Percentiles rank a stretch among this genome's conserved stretches.
Evolutionary conservation across 2,797 vertebrate species (phyloP).

Genomic region (Melanotaenia pygmaea): DNA sequence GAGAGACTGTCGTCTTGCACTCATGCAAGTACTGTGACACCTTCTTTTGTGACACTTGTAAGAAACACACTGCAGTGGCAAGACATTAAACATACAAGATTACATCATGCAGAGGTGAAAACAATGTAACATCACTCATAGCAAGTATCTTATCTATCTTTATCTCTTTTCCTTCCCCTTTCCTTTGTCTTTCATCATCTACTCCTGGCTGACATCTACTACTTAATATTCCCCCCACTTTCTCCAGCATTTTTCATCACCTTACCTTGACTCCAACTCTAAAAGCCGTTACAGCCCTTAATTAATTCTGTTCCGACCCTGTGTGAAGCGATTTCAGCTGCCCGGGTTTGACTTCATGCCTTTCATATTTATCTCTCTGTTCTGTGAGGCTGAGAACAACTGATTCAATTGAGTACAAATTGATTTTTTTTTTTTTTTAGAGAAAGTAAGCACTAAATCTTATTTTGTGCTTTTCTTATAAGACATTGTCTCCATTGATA

Average conservation of each 20-base stretch:
- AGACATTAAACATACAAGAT: conserved; percentile 57
- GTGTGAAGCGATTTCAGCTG: conserved; percentile 31
- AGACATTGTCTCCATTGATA: background rate
- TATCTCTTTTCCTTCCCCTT: conserved; percentile 18
- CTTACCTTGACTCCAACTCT: conserved; percentile 45
- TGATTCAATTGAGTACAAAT: background rate
- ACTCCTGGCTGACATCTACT: conserved; percentile 28
- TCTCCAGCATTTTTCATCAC: conserved; percentile 44
- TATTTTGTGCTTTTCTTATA: conserved; percentile 3
- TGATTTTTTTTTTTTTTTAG: background rate
- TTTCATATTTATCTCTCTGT: conserved; percentile 28
- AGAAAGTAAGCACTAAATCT: background rate
- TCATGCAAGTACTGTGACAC: too few relatives aligned
- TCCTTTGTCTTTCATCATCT: conserved; percentile 62
- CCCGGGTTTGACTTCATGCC: conserved; percentile 22
- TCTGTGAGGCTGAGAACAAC: conserved; percentile 7
- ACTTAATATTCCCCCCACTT: conserved; percentile 53
- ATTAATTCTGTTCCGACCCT: conserved; percentile 32
- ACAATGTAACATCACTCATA: conserved; percentile 32
- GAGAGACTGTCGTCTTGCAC: conserved; percentile 3
- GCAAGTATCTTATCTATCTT: conserved; percentile 23
- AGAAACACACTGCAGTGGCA: conserved; percentile 50
- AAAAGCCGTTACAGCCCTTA: conserved; percentile 49
- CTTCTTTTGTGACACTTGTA: conserved; percentile 34
- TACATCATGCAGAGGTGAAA: conserved; percentile 71